These are phyloP conservation scores for Aldrovandia affinis DNA, from an alignment of 2,797 vertebrate species.

Conservation along the genomic window DNA sequence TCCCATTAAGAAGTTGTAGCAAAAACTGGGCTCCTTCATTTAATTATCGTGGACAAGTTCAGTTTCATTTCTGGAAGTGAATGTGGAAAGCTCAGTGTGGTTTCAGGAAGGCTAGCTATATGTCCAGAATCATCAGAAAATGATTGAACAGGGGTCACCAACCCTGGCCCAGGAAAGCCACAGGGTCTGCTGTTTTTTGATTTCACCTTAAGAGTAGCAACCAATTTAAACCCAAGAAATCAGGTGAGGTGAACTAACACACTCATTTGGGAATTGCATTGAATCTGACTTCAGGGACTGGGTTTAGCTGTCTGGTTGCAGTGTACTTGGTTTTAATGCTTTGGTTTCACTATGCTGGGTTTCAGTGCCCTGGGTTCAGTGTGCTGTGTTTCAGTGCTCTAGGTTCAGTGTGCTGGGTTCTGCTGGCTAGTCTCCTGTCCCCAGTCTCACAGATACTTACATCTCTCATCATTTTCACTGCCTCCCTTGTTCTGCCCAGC, in stretches of 20 bases:
- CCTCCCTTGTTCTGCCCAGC: constrained; percentile 94
- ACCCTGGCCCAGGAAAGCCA: too few species aligned
- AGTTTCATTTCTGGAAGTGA: not conserved
- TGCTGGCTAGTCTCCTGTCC: not conserved
- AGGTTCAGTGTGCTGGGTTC: not conserved
- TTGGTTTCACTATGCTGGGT: not conserved
- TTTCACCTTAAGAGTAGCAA: too few species aligned
- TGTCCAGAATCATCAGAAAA: not conserved
- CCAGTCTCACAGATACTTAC: constrained; percentile 74
- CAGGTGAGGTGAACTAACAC: too few species aligned
- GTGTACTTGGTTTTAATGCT: not conserved
- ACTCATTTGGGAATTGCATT: too few species aligned
- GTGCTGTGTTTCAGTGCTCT: not conserved
- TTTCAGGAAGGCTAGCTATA: not conserved
- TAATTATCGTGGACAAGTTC: not conserved
- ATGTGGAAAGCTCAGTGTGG: not conserved
- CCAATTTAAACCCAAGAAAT: too few species aligned
- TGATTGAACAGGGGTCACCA: too few species aligned
- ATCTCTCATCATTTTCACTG: constrained; percentile 99
- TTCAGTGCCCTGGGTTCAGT: not conserved
- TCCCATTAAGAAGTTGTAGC: not conserved
- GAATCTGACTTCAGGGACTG: not conserved
- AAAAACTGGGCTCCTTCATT: not conserved
- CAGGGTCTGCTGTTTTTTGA: too few species aligned
- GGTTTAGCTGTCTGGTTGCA: not conserved